phyloP scores from a whole-genome alignment of 2,888 invertebrate species.

The Xanthorhoe designata region DNA sequence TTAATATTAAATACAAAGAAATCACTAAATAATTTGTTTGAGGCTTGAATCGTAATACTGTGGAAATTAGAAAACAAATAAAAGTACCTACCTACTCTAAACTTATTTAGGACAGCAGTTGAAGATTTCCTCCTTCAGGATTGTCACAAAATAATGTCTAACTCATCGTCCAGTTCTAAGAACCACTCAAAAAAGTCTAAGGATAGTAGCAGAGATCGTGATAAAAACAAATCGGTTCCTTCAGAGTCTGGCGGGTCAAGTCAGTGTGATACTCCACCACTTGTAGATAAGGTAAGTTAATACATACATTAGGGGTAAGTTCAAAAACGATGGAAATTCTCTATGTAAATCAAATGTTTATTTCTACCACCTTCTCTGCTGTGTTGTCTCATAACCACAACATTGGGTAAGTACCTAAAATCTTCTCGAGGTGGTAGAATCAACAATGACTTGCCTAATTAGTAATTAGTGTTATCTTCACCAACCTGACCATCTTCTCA shows the following conservation, averaged over 20 bases:
- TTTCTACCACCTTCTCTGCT: not conserved
- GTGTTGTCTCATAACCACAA: no score
- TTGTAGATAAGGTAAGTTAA: constrained; percentile 72
- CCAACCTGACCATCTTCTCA: no score
- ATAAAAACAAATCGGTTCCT: constrained; percentile 73
- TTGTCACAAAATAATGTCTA: constrained; percentile 60
- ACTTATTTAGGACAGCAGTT: not conserved
- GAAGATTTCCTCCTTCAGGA: not conserved
- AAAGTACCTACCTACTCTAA: no score
- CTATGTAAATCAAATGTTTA: not conserved
- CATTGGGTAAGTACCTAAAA: no score
- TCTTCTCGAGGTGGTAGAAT: no score
- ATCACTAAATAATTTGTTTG: not conserved
- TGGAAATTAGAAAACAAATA: not conserved
- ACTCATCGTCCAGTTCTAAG: constrained; percentile 66
- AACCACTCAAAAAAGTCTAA: constrained; percentile 71
- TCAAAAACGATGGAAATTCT: not conserved
- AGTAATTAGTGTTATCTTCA: no score
- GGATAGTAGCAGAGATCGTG: constrained; percentile 69
- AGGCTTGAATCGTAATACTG: not conserved
- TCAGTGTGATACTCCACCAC: constrained; percentile 79
- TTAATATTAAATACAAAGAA: not conserved
- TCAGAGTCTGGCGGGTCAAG: constrained; percentile 82
- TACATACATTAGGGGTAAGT: not conserved
- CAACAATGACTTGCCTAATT: no score